Conservation (phyloP, 1,140 invertebrate species). For the Leptinotarsa defecta region DNA sequence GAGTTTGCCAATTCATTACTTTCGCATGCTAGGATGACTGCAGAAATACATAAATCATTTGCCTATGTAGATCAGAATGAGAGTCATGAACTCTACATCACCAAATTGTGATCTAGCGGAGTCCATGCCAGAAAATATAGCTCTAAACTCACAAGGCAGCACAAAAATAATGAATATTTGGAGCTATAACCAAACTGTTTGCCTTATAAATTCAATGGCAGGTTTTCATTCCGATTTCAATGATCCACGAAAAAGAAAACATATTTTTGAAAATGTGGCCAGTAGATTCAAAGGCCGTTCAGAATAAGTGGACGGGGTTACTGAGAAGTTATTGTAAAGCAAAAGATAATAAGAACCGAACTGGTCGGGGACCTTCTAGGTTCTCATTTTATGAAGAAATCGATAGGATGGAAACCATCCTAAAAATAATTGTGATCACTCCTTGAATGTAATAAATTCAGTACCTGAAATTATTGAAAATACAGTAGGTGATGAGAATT, state of each 20-base stretch:
- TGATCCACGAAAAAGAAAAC: slow-evolving; percentile 26
- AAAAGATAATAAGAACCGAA: slow-evolving; percentile 24
- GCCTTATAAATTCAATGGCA: slow-evolving; percentile 24
- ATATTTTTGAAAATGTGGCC: slow-evolving; percentile 27
- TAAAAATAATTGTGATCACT: slow-evolving; percentile 20
- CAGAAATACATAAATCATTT: neutral
- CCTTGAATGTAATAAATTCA: neutral
- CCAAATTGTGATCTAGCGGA: no score
- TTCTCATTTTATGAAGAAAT: slow-evolving; percentile 24
- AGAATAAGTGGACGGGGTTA: slow-evolving; percentile 26
- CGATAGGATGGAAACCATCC: slow-evolving; percentile 23
- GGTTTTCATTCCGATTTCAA: no score
- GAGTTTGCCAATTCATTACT: neutral
- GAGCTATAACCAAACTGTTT: slow-evolving; percentile 15
- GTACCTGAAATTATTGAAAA: neutral
- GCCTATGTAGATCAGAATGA: no score
- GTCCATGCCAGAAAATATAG: no score
- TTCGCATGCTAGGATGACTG: neutral
- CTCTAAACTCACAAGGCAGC: no score
- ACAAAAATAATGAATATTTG: slow-evolving; percentile 11
- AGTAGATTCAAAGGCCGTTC: neutral
- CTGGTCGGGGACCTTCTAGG: slow-evolving; percentile 16
- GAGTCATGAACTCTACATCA: no score
- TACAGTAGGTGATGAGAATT: neutral
- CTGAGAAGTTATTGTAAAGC: slow-evolving; percentile 15